phyloP scores from a whole-genome alignment of 2,113 vertebrate genomes.

The Rhea americana region DNA sequence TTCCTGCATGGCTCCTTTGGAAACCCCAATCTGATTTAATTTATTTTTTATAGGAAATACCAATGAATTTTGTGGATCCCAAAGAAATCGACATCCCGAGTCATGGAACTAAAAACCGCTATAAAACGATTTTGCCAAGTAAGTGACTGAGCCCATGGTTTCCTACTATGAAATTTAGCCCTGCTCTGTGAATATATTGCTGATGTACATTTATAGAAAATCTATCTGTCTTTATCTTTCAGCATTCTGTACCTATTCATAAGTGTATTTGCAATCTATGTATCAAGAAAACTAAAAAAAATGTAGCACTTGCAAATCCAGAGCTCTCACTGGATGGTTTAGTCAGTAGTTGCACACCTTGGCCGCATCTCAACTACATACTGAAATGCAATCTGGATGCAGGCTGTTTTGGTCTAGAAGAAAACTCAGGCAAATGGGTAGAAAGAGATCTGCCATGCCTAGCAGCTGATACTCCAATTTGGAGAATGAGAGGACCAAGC shows the following conservation, averaged over 20 bases:
- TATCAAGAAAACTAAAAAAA: background rate
- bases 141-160: slow-evolving; percentile 73
- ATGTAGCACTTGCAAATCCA: background rate
- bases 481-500: background rate
- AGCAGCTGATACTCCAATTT: background rate
- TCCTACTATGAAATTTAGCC: background rate
- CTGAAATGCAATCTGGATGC: background rate
- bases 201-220: background rate
- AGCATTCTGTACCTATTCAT: background rate
- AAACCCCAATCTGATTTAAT: slow-evolving; percentile 62
- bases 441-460: background rate
- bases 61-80: slow-evolving; percentile 98
- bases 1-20: slow-evolving; percentile 67
- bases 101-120: slow-evolving; percentile 95
- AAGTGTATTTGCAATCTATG: background rate
- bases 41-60: slow-evolving; percentile 90
- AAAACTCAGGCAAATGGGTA: background rate
- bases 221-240: background rate
- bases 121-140: slow-evolving; percentile 98
- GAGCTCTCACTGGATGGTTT: background rate
- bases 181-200: background rate
- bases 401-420: background rate
- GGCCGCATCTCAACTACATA: background rate
- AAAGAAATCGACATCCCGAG: slow-evolving; percentile 93
- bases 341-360: background rate